A percentile compares a stretch with the other conserved stretches of the same genome.
Evolutionary conservation across 2,888 invertebrate species (phyloP).

Genomic region (Formica aserva): DNA sequence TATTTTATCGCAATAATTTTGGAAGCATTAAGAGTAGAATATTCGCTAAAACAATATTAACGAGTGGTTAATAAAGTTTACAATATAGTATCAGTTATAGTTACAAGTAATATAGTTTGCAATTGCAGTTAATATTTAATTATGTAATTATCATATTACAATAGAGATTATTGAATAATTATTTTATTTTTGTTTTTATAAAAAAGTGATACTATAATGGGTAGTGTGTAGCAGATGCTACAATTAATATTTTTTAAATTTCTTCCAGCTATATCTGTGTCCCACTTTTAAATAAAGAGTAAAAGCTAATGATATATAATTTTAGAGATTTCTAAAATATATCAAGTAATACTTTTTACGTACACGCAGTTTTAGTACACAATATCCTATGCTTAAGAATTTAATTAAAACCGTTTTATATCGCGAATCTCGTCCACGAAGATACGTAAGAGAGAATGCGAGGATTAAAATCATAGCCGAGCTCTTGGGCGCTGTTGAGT

Average conservation of each 20-base stretch:
- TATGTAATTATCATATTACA: neutral
- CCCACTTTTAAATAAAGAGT: neutral
- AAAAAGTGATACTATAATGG: neutral
- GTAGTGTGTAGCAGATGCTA: neutral
- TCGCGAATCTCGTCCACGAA: conserved; percentile 26
- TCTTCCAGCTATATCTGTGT: neutral
- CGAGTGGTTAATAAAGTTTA: neutral
- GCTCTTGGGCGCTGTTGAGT: conserved; percentile 27
- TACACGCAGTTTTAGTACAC: neutral
- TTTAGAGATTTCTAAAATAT: conserved; percentile 13
- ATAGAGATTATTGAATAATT: neutral
- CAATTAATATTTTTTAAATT: neutral
- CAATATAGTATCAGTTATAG: neutral
- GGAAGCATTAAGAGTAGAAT: neutral
- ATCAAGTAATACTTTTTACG: neutral
- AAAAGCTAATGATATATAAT: conserved; percentile 2
- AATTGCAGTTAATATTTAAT: neutral
- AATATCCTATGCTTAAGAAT: conserved; percentile 32
- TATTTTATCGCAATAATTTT: conserved; percentile 21
- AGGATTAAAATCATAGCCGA: conserved; percentile 47
- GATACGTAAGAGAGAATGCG: conserved; percentile 25
- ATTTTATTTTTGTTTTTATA: too few species aligned
- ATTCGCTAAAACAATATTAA: conserved; percentile 6
- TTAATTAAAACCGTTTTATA: conserved; percentile 51
- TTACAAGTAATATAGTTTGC: neutral